These are phyloP conservation scores for Cosmia pyralina DNA, from an alignment of 2,888 invertebrate species.

Conservation along the genomic window DNA sequence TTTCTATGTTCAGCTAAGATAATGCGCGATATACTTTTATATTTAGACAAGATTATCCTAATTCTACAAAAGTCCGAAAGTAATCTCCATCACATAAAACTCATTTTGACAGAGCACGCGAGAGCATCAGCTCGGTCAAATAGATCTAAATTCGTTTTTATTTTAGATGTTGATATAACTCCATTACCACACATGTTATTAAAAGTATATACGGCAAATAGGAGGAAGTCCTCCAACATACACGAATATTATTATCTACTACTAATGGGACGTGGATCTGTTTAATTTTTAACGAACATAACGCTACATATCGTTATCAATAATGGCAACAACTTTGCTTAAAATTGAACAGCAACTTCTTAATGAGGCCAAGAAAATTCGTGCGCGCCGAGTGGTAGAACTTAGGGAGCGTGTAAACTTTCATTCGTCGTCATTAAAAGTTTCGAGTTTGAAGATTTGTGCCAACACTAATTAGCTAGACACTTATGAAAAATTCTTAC, in stretches of 20 bases:
- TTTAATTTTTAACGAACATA: constrained; percentile 66
- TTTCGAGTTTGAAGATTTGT: constrained; percentile 86
- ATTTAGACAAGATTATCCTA: constrained; percentile 2
- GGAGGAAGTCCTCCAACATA: constrained; percentile 20
- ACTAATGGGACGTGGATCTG: constrained; percentile 41
- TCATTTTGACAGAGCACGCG: constrained; percentile 23
- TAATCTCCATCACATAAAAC: constrained; percentile 16
- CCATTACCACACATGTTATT: constrained; percentile 31
- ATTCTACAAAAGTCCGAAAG: constrained; percentile 11
- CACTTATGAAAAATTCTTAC: constrained; percentile 78
- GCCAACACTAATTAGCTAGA: constrained; percentile 88
- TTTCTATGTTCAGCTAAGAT: not conserved
- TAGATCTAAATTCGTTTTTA: constrained; percentile 42
- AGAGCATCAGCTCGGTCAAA: constrained; percentile 40
- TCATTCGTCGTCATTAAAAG: constrained; percentile 89
- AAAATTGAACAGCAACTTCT: constrained; percentile 84
- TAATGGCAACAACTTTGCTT: constrained; percentile 81
- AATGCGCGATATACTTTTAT: not conserved
- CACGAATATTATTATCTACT: constrained; percentile 52
- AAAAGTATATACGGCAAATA: constrained; percentile 34
- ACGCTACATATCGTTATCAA: constrained; percentile 79
- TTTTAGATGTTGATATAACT: constrained; percentile 49
- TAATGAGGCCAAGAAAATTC: constrained; percentile 88
- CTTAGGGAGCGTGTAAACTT: constrained; percentile 88
- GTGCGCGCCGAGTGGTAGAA: constrained; percentile 80